Base-by-base conservation (phyloP, 2,888 invertebrate species). In the Idaea aversata region DNA sequence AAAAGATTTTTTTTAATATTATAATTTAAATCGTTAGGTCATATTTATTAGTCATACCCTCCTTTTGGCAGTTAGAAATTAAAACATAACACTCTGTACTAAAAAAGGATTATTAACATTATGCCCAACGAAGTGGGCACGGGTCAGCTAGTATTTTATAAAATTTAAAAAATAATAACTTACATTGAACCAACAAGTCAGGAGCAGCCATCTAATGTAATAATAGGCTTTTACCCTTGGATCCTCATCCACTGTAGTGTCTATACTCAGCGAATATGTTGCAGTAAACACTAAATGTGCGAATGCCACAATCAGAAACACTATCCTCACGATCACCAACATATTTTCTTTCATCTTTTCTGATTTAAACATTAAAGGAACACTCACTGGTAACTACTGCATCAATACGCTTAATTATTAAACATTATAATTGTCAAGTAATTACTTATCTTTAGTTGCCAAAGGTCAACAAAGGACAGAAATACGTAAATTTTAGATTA, bases 121-220 rank as follows among this genome's bases (percentile, higher is more conserved):
- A n/a, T n/a, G n/a, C n/a, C n/a, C n/a, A n/a, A n/a, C n/a, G n/a
- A n/a, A n/a, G n/a, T n/a, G n/a, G n/a, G n/a, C n/a, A n/a, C n/a
- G n/a, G n/a, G n/a, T n/a, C n/a, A n/a, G n/a, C n/a, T n/a, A n/a
- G n/a, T n/a, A n/a, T n/a, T n/a, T n/a, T n/a, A n/a, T n/a, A n/a
- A n/a, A n/a, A n/a, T n/a, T n/a, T n/a, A n/a, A n/a, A n/a, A n/a
- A 59, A 61, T 34, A 25, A 0, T 67, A 68, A 84, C 81, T 84
- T 71, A 86, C 86, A 75, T 86, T 86, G 63, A 84, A 85, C 85
- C 83, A 84, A 65, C 77, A 79, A 10, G 87, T 86, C 4, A 86
- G 69, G n/a, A 86, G 71, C 64, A 77, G 80, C 84, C 84, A 86
- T 62, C 79, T 76, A 1, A 81, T 63, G 16, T 71, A 69, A 5